phyloP scores from a whole-genome alignment of 2,888 invertebrate species.

The Isoperla grammatica region DNA sequence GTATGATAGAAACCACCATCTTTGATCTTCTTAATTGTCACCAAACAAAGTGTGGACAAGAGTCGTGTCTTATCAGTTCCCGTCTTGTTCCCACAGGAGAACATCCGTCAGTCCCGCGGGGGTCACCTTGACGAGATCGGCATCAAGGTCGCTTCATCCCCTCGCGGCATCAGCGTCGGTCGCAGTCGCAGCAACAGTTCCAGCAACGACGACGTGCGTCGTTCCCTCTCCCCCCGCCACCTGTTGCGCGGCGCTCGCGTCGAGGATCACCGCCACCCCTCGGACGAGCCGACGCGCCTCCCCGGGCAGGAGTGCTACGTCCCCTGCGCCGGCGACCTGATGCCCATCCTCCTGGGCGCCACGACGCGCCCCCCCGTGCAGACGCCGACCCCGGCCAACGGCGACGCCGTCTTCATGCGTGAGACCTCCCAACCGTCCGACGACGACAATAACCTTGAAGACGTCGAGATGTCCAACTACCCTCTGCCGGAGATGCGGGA shows the following conservation, averaged over 20 bases:
- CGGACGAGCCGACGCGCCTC: slow-evolving; percentile 20
- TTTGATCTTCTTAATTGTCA: no score
- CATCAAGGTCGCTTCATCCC: slow-evolving; percentile 33
- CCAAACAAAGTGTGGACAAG: no score
- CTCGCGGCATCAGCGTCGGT: slow-evolving; percentile 38
- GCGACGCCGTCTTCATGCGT: slow-evolving; percentile 27
- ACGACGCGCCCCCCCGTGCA: slow-evolving; percentile 24
- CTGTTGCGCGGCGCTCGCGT: slow-evolving; percentile 30
- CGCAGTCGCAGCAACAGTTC: slow-evolving; percentile 38
- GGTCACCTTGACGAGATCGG: slow-evolving; percentile 68
- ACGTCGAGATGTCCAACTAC: slow-evolving; percentile 17
- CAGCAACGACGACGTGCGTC: slow-evolving; percentile 32
- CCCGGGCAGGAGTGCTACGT: slow-evolving; percentile 43
- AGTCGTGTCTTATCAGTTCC: no score
- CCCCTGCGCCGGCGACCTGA: slow-evolving; percentile 38
- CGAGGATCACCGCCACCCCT: slow-evolving; percentile 33
- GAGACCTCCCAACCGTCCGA: slow-evolving; percentile 17
- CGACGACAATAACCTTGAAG: slow-evolving; percentile 31
- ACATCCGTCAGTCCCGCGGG: slow-evolving; percentile 73
- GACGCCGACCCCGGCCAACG: slow-evolving; percentile 32
- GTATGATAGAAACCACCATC: no score
- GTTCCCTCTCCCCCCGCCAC: slow-evolving; percentile 13
- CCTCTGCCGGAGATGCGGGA: slow-evolving; percentile 58
- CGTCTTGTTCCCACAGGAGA: slow-evolving; percentile 49
- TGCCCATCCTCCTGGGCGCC: slow-evolving; percentile 27